Percentiles rank a stretch among this genome's conserved stretches.
Evolutionary conservation across 1,140 invertebrate genomes (phyloP).

Genomic region (Drosophila lacertosa): DNA sequence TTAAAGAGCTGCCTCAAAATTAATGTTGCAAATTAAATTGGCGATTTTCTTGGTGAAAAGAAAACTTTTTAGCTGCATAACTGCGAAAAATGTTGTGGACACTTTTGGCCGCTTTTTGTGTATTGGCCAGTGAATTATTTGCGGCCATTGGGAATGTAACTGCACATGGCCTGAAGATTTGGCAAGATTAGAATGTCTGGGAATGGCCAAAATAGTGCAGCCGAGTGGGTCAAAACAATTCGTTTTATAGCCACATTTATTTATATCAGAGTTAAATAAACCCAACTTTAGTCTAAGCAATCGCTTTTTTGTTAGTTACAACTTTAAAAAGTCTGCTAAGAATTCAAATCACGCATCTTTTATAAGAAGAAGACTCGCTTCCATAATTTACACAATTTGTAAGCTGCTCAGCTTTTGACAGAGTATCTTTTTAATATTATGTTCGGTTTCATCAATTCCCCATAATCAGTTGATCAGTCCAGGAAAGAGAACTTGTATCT

Average conservation of each 20-base stretch:
- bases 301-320: too few relatives aligned
- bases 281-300: too few relatives aligned
- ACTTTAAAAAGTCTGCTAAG: too few relatives aligned
- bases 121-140: slow-evolving; percentile 13
- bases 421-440: background rate
- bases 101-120: slow-evolving; percentile 1
- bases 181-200: background rate
- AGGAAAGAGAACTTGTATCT: slow-evolving; percentile 28
- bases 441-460: background rate
- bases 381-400: too few relatives aligned
- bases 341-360: too few relatives aligned
- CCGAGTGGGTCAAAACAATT: too few relatives aligned
- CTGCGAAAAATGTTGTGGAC: slow-evolving; percentile 5
- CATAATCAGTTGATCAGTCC: slow-evolving; percentile 16
- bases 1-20: slow-evolving; percentile 19
- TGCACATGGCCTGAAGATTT: background rate
- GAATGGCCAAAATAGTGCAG: background rate
- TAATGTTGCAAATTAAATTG: slow-evolving; percentile 63
- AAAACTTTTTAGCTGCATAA: slow-evolving; percentile 7
- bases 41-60: slow-evolving; percentile 49
- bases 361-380: too few relatives aligned
- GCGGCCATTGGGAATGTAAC: slow-evolving; percentile 11
- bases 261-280: too few relatives aligned
- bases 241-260: too few relatives aligned
- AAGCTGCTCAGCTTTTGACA: background rate